A percentile compares a stretch with the other conserved stretches of the same genome.
Conservation (phyloP, 1,140 invertebrate genomes). For the Probaryconus sp. region DNA sequence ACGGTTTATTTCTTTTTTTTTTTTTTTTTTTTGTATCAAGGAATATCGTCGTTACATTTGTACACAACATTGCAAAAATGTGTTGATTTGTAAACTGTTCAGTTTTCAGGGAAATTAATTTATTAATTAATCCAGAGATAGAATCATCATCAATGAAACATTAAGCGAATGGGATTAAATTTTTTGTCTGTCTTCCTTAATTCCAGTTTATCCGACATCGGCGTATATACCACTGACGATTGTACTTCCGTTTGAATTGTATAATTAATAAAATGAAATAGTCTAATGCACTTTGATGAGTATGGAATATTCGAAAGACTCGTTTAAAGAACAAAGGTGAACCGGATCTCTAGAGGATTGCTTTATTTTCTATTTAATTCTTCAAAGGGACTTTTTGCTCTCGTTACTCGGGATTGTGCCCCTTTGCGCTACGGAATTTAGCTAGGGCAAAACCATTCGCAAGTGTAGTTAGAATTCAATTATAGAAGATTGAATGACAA, state of each 20-base stretch:
- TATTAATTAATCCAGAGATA: too few species aligned
- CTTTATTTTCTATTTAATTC: constrained; percentile 50
- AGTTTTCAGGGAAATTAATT: too few species aligned
- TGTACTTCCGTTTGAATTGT: constrained; percentile 30
- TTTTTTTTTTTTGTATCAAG: too few species aligned
- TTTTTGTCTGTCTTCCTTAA: too few species aligned
- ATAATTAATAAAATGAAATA: constrained; percentile 34
- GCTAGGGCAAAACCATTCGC: constrained; percentile 32
- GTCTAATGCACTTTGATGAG: constrained; percentile 28
- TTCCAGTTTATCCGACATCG: too few species aligned
- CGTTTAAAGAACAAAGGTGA: constrained; percentile 44
- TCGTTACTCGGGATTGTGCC: constrained; percentile 36
- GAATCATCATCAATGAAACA: too few species aligned
- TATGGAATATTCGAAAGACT: constrained; percentile 44
- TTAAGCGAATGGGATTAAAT: too few species aligned
- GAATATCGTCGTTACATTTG: too few species aligned
- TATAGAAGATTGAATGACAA: constrained; percentile 44
- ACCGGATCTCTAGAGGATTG: constrained; percentile 27
- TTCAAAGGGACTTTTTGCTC: constrained; percentile 52
- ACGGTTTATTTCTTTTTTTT: too few species aligned
- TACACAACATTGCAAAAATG: too few species aligned
- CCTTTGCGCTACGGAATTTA: constrained; percentile 34
- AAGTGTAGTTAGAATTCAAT: constrained; percentile 54
- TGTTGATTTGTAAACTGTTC: too few species aligned
- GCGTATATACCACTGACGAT: too few species aligned